Evolutionary conservation across 2,888 invertebrate genomes (phyloP).

Genomic region (Oxycera nigricornis): DNA sequence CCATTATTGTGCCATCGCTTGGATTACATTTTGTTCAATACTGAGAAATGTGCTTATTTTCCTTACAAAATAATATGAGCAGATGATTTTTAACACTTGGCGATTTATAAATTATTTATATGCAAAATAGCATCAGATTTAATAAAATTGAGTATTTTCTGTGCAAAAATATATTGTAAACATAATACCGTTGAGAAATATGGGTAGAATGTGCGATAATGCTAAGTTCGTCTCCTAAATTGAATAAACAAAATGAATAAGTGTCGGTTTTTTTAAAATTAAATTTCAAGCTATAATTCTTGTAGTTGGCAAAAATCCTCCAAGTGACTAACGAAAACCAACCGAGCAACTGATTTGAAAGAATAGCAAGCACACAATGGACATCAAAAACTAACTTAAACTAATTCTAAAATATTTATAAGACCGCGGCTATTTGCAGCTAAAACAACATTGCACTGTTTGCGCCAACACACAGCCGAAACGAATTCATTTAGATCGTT

Average conservation of each 20-base stretch:
- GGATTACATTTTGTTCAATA: background rate
- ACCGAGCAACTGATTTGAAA: too few relatives aligned
- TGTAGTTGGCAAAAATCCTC: too few relatives aligned
- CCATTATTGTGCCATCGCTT: background rate
- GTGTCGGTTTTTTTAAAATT: too few relatives aligned
- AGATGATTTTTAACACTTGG: background rate
- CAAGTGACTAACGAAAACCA: too few relatives aligned
- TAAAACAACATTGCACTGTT: slow-evolving; percentile 82
- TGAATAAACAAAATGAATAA: too few relatives aligned
- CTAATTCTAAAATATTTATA: slow-evolving; percentile 84
- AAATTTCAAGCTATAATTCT: too few relatives aligned
- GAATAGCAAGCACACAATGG: background rate
- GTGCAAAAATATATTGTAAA: too few relatives aligned
- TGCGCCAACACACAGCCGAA: slow-evolving; percentile 93
- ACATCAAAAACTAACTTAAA: slow-evolving; percentile 60
- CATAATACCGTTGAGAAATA: too few relatives aligned
- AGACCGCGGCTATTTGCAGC: slow-evolving; percentile 95
- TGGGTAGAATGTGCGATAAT: too few relatives aligned
- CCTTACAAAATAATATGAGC: background rate
- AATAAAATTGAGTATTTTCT: background rate
- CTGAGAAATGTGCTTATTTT: background rate
- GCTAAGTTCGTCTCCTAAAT: too few relatives aligned
- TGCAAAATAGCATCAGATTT: background rate
- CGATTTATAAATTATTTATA: background rate
- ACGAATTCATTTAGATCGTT: slow-evolving; percentile 90